Evolutionary conservation across 2,113 vertebrate genomes (phyloP), one percentile per base, ranked within the genome.

Genomic region (Lates calcarifer): DNA sequence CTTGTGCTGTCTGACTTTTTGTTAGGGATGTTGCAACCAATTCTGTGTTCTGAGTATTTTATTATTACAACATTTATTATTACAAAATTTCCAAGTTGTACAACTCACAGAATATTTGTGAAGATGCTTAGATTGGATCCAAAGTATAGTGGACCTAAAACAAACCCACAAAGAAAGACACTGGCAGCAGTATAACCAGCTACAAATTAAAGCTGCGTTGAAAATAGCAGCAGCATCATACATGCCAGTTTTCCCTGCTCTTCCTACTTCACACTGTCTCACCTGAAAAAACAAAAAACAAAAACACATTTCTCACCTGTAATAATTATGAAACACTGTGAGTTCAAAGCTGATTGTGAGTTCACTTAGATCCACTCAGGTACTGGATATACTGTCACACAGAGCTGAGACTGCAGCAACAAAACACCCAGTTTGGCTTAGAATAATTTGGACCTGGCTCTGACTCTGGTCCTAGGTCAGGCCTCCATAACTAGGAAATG

Each of bases 281-380:
- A n/a, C n/a, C n/a, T n/a, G n/a, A n/a, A n/a, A n/a, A n/a, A n/a
- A n/a, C n/a, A n/a, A n/a, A n/a, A n/a, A n/a, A n/a, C n/a, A n/a
- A n/a, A n/a, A n/a, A n/a, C n/a, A n/a, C n/a, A n/a, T n/a, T n/a
- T n/a, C n/a, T n/a, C n/a, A n/a, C n/a, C n/a, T n/a, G n/a, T n/a
- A n/a, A n/a, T n/a, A n/a, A n/a, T n/a, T n/a, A n/a, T n/a, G n/a
- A n/a, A n/a, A n/a, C n/a, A n/a, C 33, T 53, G 24, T 74, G 57
- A 76, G n/a, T n/a, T 58, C 29, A 66, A 58, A 43, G 18, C 1
- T 9, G 55, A 28, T 28, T 6, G 5, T 12, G 1, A 60, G 55
- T 57, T 10, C 18, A 65, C 64, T 73, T 62, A 29, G 33, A 69
- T 51, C 67, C 18, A 64, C 18, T 28, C 33, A 55, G n/a, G 6